Percentiles rank a stretch among this genome's conserved stretches.
These are phyloP conservation scores for Phaethon lepturus DNA, from an alignment of 2,113 vertebrate genomes.

Conservation along the genomic window DNA sequence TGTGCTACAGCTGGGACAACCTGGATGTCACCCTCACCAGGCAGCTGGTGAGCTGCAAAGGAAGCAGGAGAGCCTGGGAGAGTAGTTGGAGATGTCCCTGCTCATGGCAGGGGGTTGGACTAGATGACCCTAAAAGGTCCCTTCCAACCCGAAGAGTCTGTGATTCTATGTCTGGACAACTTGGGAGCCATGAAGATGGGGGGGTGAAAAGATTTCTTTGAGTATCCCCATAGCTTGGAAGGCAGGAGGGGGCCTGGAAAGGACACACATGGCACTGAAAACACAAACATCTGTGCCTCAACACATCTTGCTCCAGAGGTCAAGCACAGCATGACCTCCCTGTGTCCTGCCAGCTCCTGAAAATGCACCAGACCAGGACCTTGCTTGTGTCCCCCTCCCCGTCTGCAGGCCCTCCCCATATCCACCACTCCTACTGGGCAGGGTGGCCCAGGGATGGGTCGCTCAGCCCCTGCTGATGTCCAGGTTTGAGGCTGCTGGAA, in stretches of 20 bases:
- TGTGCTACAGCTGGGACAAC: not conserved
- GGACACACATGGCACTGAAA: not conserved
- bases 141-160: too few relatives aligned
- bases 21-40: not conserved
- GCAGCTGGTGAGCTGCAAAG: not conserved
- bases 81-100: not conserved
- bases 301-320: not conserved
- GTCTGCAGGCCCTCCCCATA: not conserved
- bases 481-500: not conserved
- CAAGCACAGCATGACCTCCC: not conserved
- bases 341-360: not conserved
- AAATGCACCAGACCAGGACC: not conserved
- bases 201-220: not conserved
- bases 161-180: not conserved
- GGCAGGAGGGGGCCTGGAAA: not conserved
- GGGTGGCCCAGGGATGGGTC: not conserved
- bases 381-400: not conserved
- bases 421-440: not conserved
- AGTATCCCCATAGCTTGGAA: not conserved
- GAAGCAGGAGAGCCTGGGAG: not conserved
- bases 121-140: too few relatives aligned
- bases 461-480: not conserved
- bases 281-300: not conserved
- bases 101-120: too few relatives aligned
- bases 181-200: rapidly evolving